phyloP scores from a whole-genome alignment of 2,113 vertebrate species.

The Larimichthys crocea region DNA sequence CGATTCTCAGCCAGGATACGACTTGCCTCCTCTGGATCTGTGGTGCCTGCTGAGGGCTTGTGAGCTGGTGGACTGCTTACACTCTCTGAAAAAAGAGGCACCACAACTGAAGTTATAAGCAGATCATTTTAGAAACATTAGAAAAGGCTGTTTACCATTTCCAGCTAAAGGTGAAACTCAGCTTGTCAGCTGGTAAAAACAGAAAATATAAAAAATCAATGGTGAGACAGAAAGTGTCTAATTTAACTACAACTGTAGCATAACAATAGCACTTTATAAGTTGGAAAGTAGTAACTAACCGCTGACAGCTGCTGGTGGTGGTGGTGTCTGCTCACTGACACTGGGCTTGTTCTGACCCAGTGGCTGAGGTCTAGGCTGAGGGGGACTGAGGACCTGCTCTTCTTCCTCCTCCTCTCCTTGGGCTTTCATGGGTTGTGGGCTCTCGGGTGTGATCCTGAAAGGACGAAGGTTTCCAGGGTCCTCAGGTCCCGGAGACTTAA shows the following conservation, averaged over 20 bases:
- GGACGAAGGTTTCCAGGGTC: slow-evolving; percentile 92
- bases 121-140: neutral
- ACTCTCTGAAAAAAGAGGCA: slow-evolving; percentile 47
- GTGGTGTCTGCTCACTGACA: slow-evolving; percentile 37
- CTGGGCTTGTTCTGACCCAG: slow-evolving; percentile 69
- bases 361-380: slow-evolving; percentile 71
- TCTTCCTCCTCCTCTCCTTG: slow-evolving; percentile 44
- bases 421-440: slow-evolving; percentile 50
- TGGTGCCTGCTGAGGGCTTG: slow-evolving; percentile 91
- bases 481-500: slow-evolving; percentile 82
- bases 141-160: neutral
- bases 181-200: neutral
- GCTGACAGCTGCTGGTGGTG: slow-evolving; percentile 6
- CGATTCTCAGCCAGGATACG: slow-evolving; percentile 93
- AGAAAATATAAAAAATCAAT: neutral
- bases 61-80: slow-evolving; percentile 66
- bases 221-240: neutral
- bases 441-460: slow-evolving; percentile 80
- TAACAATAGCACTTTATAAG: neutral
- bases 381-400: slow-evolving; percentile 63
- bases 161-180: neutral
- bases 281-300: slow-evolving; percentile 26
- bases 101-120: neutral
- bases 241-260: neutral
- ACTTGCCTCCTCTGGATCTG: slow-evolving; percentile 93